Conservation (phyloP, 2,797 vertebrate species). For the Mormyrops attenuatus region DNA sequence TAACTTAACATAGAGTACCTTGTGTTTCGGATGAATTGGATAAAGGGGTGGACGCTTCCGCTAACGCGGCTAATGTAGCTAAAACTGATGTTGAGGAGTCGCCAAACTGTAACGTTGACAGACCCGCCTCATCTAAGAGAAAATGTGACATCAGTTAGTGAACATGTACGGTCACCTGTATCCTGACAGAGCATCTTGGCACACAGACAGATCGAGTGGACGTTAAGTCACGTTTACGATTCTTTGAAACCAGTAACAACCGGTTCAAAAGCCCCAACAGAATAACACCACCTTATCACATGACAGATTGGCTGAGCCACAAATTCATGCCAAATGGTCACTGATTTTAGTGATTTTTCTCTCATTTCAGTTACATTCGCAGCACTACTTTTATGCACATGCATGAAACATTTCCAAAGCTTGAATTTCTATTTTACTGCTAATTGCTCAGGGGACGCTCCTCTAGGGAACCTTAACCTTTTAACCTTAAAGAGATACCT, state of each 20-base stretch:
- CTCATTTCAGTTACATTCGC: not conserved
- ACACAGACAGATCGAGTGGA: not conserved
- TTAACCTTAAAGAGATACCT: slow-evolving; percentile 29
- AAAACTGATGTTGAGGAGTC: slow-evolving; percentile 77
- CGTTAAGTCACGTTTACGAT: not conserved
- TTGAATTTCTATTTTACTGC: not conserved
- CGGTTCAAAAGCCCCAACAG: not conserved
- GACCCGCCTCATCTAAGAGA: slow-evolving; percentile 65
- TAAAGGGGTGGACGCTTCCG: slow-evolving; percentile 75
- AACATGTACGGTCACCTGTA: not conserved
- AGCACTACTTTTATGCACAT: not conserved
- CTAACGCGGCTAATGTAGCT: slow-evolving; percentile 76
- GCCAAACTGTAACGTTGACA: slow-evolving; percentile 75
- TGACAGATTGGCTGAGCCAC: not conserved
- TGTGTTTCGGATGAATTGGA: slow-evolving; percentile 75
- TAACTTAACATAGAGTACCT: slow-evolving; percentile 50
- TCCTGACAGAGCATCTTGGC: not conserved
- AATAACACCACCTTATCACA: not conserved
- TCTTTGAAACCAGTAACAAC: not conserved
- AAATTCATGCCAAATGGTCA: not conserved
- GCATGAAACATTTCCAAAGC: not conserved
- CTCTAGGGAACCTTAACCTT: not conserved
- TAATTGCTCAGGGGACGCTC: not conserved
- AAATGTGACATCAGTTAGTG: slow-evolving; percentile 29
- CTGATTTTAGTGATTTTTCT: not conserved